These are phyloP conservation scores for Geotrypetes seraphini DNA, from an alignment of 2,797 vertebrate species.

Conservation along the genomic window DNA sequence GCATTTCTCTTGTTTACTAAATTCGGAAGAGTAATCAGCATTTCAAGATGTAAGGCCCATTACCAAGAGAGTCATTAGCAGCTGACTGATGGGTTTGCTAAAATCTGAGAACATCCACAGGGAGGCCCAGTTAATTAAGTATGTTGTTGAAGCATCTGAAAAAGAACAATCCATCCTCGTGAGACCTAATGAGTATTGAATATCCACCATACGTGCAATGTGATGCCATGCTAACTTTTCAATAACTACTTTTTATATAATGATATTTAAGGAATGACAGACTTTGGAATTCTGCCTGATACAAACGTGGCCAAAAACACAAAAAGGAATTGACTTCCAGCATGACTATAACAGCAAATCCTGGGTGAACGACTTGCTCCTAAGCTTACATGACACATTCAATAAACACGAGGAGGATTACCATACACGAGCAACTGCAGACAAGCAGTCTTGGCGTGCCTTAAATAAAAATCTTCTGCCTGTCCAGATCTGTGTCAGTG, in stretches of 20 bases:
- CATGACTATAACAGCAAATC: not conserved
- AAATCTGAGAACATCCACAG: constrained; percentile 42
- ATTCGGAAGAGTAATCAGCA: constrained; percentile 26
- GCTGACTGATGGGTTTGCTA: constrained; percentile 31
- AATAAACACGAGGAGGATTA: not conserved
- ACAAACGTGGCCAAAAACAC: not conserved
- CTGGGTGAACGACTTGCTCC: constrained; percentile 1
- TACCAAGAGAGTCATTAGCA: constrained; percentile 39
- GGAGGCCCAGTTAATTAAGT: constrained; percentile 38
- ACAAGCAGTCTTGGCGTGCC: not conserved
- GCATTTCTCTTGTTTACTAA: constrained; percentile 30
- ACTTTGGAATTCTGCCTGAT: too few relatives aligned
- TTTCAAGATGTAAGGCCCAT: constrained; percentile 39
- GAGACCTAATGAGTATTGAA: constrained; percentile 37
- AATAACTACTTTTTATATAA: too few relatives aligned
- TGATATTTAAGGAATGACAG: too few relatives aligned
- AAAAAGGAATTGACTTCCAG: constrained; percentile 5
- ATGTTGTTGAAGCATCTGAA: constrained; percentile 35
- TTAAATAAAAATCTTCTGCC: not conserved
- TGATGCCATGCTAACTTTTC: too few relatives aligned
- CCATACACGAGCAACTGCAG: not conserved
- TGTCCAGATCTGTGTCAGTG: fast-evolving
- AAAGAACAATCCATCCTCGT: constrained; percentile 27
- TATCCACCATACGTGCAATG: constrained; percentile 41
- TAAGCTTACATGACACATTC: not conserved